These are phyloP conservation scores for Scolopax rusticola DNA, from an alignment of 2,797 vertebrate species.

Conservation along the genomic window DNA sequence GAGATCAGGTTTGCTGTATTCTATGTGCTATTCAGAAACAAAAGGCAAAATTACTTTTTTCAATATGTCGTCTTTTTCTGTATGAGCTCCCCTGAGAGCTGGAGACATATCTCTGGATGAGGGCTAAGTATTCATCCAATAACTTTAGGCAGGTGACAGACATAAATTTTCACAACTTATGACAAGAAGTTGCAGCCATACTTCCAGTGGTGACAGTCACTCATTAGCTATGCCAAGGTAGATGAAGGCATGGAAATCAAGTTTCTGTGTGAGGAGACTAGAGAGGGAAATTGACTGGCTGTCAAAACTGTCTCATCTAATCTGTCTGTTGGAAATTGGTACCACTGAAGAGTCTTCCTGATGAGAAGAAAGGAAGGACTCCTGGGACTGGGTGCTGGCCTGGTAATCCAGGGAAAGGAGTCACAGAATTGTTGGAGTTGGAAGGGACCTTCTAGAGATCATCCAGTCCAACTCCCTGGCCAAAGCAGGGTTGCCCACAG, in stretches of 20 bases:
- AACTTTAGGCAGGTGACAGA: not conserved
- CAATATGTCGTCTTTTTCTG: not conserved
- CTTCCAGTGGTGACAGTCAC: not conserved
- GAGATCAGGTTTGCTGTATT: not conserved
- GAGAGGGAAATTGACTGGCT: not conserved
- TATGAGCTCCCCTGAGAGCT: not conserved
- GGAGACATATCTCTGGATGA: not conserved
- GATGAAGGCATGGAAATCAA: not conserved
- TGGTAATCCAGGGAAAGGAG: not conserved
- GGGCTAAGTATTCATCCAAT: not conserved
- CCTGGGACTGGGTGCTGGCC: not conserved
- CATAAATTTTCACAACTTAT: not conserved
- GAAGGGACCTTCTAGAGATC: too few species aligned
- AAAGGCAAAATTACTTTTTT: not conserved
- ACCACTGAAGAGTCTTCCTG: not conserved
- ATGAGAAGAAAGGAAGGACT: not conserved
- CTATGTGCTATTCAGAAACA: not conserved
- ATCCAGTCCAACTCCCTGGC: too few species aligned
- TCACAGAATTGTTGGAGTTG: too few species aligned
- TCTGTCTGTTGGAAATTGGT: not conserved
- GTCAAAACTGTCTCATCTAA: not conserved
- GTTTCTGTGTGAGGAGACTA: not conserved
- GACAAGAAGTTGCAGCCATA: not conserved
- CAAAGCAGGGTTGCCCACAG: too few species aligned
- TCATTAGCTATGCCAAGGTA: not conserved